Percentiles rank a stretch among this genome's conserved stretches.
Evolutionary conservation across 2,888 invertebrate genomes (phyloP).

Genomic region (Drosophila diplacantha): DNA sequence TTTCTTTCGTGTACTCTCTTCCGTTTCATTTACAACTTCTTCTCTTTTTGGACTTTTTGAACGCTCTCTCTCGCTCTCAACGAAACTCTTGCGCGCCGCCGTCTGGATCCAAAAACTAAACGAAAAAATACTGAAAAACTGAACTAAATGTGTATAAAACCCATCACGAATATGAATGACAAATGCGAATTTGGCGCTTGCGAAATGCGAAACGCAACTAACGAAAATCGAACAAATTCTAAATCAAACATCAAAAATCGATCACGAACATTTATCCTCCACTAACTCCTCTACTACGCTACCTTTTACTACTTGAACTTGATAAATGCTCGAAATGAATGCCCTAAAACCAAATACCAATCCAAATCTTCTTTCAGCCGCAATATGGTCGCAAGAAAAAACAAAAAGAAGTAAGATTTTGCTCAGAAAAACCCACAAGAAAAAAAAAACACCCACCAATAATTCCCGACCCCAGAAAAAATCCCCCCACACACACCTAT

Average conservation of each 20-base stretch:
- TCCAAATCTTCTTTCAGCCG: constrained; percentile 78
- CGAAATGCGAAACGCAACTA: constrained; percentile 47
- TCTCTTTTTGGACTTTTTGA: constrained; percentile 54
- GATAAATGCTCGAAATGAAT: constrained; percentile 40
- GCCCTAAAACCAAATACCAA: constrained; percentile 62
- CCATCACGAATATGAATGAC: constrained; percentile 29
- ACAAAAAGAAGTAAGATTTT: constrained; percentile 97
- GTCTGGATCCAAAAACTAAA: constrained; percentile 55
- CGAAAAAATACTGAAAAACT: constrained; percentile 10
- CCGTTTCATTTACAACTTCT: constrained; percentile 63
- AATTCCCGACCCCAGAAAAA: constrained; percentile 20
- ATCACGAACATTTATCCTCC: constrained; percentile 24
- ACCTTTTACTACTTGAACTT: constrained; percentile 43
- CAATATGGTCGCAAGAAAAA: constrained; percentile 96
- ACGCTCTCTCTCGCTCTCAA: constrained; percentile 47
- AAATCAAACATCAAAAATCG: constrained; percentile 15
- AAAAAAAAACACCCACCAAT: constrained; percentile 25
- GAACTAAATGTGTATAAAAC: constrained; percentile 24
- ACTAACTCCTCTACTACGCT: constrained; percentile 26
- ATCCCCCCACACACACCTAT: constrained; percentile 3
- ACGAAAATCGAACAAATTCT: constrained; percentile 19
- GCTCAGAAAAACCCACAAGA: constrained; percentile 52
- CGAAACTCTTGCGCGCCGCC: constrained; percentile 62
- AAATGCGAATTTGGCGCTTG: constrained; percentile 33
- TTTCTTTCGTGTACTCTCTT: constrained; percentile 69